phyloP scores from a whole-genome alignment of 2,888 invertebrate species.

The Brenthis daphne region DNA sequence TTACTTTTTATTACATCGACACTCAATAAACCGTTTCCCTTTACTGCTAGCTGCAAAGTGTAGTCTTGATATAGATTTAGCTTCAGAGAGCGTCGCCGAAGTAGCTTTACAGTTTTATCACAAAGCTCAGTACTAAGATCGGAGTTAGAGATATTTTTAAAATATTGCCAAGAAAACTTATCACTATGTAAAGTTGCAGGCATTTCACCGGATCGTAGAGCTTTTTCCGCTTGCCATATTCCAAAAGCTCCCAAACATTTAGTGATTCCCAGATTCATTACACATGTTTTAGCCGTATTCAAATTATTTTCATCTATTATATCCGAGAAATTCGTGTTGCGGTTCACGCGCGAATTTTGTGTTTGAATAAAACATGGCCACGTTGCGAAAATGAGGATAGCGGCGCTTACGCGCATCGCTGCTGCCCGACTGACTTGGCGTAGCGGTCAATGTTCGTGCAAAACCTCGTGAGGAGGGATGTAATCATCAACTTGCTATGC shows the following conservation, averaged over 20 bases:
- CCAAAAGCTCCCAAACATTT: constrained; percentile 82
- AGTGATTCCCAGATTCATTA: constrained; percentile 63
- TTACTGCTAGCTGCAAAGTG: constrained; percentile 75
- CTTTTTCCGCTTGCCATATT: constrained; percentile 75
- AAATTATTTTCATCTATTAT: constrained; percentile 35
- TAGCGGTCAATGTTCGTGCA: constrained; percentile 40
- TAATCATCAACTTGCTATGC: constrained; percentile 13
- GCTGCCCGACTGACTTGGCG: constrained; percentile 61
- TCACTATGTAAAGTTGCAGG: constrained; percentile 55
- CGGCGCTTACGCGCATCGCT: constrained; percentile 76
- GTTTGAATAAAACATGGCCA: constrained; percentile 52
- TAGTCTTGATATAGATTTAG: constrained; percentile 78
- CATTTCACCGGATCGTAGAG: constrained; percentile 45
- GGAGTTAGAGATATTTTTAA: constrained; percentile 67
- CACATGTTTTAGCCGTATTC: constrained; percentile 52
- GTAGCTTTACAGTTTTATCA: constrained; percentile 73
- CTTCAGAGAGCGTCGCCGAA: constrained; percentile 74
- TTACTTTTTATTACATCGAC: constrained; percentile 77
- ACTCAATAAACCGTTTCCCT: constrained; percentile 71
- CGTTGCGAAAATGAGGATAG: constrained; percentile 58
- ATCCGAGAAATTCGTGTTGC: constrained; percentile 31
- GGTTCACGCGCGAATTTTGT: constrained; percentile 27
- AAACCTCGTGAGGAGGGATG: constrained; percentile 49
- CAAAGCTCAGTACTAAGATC: constrained; percentile 76
- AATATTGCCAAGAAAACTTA: constrained; percentile 70